A percentile compares a stretch with the other conserved stretches of the same genome.
Conservation (phyloP, 2,797 vertebrate species). For the Carapus acus region DNA sequence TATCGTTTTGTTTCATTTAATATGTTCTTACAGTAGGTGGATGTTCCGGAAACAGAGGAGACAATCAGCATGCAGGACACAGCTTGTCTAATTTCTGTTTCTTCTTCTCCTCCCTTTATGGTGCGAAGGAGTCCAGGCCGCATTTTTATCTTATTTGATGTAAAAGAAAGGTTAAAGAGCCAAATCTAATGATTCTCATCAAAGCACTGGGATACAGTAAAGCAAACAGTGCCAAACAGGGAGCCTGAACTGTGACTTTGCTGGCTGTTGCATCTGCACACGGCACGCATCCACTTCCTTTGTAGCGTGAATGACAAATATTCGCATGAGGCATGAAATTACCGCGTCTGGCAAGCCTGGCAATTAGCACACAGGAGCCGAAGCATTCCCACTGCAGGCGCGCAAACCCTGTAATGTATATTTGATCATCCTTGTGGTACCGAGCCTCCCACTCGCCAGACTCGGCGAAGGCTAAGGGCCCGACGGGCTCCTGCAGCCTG, state of each 20-base stretch:
- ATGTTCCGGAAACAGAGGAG: too few species aligned
- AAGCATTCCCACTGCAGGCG: conserved; percentile 25
- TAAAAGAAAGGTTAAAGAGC: too few species aligned
- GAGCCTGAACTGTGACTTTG: conserved; percentile 1
- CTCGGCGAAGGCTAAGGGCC: conserved; percentile 40
- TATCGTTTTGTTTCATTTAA: too few species aligned
- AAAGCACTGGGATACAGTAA: too few species aligned
- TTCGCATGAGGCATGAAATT: conserved; percentile 48
- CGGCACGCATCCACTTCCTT: conserved; percentile 15
- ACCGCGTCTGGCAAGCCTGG: conserved; percentile 18
- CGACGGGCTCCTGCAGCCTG: conserved; percentile 31
- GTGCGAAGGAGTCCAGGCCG: neutral
- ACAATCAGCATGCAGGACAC: neutral
- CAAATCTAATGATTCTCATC: too few species aligned
- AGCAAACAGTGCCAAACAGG: neutral
- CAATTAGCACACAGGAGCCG: conserved; percentile 44
- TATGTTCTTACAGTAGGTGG: too few species aligned
- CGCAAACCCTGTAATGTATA: conserved; percentile 40
- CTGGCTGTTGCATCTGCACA: conserved; percentile 18
- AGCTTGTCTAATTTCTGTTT: neutral
- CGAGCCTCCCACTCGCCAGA: conserved; percentile 35
- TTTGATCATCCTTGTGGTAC: conserved; percentile 45
- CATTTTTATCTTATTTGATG: too few species aligned
- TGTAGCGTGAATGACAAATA: conserved; percentile 37
- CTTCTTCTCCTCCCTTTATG: neutral